Conservation (phyloP, 2,797 vertebrate species). For the Onychomys arenicola region DNA sequence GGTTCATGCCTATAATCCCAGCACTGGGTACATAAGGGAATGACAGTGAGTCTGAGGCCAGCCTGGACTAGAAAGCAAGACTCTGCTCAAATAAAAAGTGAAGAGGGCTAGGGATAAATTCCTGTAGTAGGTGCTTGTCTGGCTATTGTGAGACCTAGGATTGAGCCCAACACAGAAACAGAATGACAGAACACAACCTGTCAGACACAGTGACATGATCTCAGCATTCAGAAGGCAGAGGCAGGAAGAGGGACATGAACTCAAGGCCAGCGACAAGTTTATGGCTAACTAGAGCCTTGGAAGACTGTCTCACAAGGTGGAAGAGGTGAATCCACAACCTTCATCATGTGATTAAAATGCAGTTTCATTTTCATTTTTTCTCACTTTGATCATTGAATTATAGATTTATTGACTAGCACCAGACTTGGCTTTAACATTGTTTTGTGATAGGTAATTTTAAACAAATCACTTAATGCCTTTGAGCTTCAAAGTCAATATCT, state of each 20-base stretch:
- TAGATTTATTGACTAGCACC: background rate
- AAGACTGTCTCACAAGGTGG: background rate
- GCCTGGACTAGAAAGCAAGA: background rate
- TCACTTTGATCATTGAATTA: background rate
- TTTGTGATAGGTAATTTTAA: slow-evolving; percentile 12
- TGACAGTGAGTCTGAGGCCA: background rate
- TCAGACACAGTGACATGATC: background rate
- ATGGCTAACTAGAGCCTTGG: background rate
- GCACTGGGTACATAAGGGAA: background rate
- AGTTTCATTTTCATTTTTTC: background rate
- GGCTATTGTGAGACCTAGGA: too few relatives aligned
- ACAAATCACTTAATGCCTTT: background rate
- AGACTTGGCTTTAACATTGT: background rate
- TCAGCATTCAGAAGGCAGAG: background rate
- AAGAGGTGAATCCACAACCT: background rate
- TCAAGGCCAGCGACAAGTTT: background rate
- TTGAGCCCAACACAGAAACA: background rate
- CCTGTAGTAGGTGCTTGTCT: background rate
- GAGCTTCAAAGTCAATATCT: background rate
- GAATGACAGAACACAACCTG: background rate
- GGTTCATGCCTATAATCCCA: background rate
- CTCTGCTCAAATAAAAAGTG: background rate
- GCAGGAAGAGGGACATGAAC: background rate
- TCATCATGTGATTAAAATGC: background rate
- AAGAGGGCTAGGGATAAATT: background rate